Conservation (phyloP, 2,113 vertebrate species). For the Cyprinodon variegatus region DNA sequence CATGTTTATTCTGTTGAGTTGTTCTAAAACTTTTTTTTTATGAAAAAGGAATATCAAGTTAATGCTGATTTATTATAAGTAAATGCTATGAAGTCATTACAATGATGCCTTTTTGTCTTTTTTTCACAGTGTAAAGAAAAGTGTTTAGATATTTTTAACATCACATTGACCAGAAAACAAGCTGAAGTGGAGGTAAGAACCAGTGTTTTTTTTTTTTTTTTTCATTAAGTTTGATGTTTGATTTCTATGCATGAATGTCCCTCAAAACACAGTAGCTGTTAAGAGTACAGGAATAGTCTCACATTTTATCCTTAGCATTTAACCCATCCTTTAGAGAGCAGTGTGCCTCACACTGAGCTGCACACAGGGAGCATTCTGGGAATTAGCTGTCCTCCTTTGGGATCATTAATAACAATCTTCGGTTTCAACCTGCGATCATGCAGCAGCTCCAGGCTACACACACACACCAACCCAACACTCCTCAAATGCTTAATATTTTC, state of each 20-base stretch:
- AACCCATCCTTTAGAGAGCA: no score
- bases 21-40: constrained; percentile 1
- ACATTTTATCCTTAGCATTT: no score
- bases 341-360: no score
- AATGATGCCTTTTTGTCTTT: constrained; percentile 33
- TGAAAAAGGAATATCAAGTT: constrained; percentile 2
- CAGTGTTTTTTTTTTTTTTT: neutral
- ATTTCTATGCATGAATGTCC: neutral
- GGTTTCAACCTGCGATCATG: no score
- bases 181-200: constrained; percentile 93
- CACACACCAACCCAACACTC: no score
- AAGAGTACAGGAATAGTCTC: no score
- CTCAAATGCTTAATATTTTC: neutral
- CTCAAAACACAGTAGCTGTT: constrained; percentile 1
- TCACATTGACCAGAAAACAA: constrained; percentile 94
- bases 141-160: constrained; percentile 94
- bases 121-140: constrained; percentile 86
- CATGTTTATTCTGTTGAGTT: constrained; percentile 7
- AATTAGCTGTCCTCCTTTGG: no score
- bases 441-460: no score
- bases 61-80: neutral
- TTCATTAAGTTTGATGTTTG: neutral
- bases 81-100: constrained; percentile 11
- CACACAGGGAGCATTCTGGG: no score
- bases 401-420: no score